Conservation (phyloP, 37 sponge, comb jelly and placozoan genomes). For the Petrosia ficiformis region DNA sequence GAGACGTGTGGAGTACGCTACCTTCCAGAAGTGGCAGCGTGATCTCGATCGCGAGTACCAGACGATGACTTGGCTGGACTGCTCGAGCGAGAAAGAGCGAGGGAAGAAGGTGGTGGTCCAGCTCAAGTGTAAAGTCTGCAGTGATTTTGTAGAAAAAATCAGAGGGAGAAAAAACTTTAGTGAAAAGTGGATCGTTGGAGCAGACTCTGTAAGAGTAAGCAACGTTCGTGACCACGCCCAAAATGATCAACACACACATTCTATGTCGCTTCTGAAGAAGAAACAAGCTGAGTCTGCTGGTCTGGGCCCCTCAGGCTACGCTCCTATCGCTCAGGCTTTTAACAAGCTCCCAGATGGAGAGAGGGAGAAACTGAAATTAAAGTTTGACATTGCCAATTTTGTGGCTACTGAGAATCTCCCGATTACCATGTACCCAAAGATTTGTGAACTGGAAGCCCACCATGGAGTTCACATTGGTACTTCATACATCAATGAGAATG, state of each 20-base stretch:
- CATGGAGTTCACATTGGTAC: conserved; percentile 57
- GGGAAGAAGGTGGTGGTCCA: conserved; percentile 32
- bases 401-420: conserved; percentile 53
- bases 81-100: conserved; percentile 19
- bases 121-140: conserved; percentile 44
- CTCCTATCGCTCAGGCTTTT: conserved; percentile 51
- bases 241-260: conserved; percentile 48
- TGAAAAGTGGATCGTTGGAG: conserved; percentile 58
- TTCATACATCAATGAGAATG: conserved; percentile 45
- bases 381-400: conserved; percentile 61
- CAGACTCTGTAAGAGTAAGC: conserved; percentile 44
- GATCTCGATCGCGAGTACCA: conserved; percentile 59
- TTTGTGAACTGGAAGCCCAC: conserved; percentile 46
- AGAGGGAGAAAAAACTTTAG: conserved; percentile 46
- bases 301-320: conserved; percentile 34
- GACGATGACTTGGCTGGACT: conserved; percentile 57
- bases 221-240: conserved; percentile 59
- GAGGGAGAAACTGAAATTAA: conserved; percentile 32
- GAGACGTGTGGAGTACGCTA: conserved; percentile 46
- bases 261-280: conserved; percentile 57
- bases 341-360: conserved; percentile 33
- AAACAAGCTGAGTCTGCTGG: conserved; percentile 29
- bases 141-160: conserved; percentile 31
- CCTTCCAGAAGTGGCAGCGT: conserved; percentile 57
- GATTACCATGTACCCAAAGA: conserved; percentile 34